These are phyloP conservation scores for Pteruthius melanotis DNA, from an alignment of 2,113 vertebrate species.

Conservation along the genomic window DNA sequence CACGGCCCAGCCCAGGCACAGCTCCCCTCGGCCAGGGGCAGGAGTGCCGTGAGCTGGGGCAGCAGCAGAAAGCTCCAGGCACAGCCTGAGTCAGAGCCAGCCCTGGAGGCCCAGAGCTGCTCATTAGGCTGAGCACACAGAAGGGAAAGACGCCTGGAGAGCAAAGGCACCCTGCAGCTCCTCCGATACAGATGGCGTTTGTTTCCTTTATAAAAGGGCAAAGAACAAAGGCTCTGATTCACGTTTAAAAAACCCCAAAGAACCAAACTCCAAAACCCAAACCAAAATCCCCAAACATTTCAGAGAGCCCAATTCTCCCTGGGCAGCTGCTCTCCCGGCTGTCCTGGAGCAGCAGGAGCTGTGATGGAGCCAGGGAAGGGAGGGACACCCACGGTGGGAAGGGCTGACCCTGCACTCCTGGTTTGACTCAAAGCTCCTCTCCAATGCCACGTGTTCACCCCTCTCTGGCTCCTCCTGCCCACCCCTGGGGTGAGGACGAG, in stretches of 20 bases:
- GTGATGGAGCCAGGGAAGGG: neutral
- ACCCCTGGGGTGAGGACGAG: fast-evolving
- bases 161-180: neutral
- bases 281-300: neutral
- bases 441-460: fast-evolving
- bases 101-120: neutral
- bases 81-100: neutral
- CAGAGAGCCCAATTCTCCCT: neutral
- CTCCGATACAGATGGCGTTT: neutral
- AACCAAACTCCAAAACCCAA: neutral
- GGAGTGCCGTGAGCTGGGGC: neutral
- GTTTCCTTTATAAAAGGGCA: neutral
- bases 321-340: neutral
- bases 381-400: fast-evolving
- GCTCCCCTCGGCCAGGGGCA: neutral
- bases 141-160: neutral
- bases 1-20: neutral
- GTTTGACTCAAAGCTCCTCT: neutral
- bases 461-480: neutral
- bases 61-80: neutral
- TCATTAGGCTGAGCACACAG: neutral
- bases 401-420: neutral
- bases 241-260: fast-evolving
- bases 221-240: neutral
- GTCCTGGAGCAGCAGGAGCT: neutral